Evolutionary conservation across 1,140 invertebrate species (phyloP), one percentile per base, ranked within the genome.

Genomic region (Danaus plexippus): DNA sequence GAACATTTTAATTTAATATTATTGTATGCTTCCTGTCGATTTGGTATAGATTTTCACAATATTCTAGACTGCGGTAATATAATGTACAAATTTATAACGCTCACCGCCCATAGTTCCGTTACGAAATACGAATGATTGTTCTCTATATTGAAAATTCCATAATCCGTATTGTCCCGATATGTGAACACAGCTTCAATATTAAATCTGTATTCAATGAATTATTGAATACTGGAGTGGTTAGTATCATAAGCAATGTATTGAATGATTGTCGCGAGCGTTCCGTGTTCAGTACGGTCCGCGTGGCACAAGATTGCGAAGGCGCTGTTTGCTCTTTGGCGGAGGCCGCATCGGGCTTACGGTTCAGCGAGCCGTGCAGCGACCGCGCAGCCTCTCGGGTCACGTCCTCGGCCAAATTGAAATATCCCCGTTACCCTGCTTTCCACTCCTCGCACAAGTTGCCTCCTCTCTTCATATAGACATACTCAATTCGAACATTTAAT

Each of bases 331-430:
- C 84, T 87, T 85, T 87, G 79, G 79, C 78, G 75, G 67, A 74
- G 76, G 67, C 77, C 82, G 74, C 80, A 80, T 69, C 76, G 74
- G 76, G 75, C 77, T 82, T 71, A 73, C 83, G 80, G 83, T 81
- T 85, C 83, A 84, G 76, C 77, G 83, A 82, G 74, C 83, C 80
- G 81, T 77, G 67, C 73, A 63, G 60, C 71, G 64, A 68, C 75
- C 71, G 69, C 73, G 69, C 73, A 72, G 75, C 79, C 83, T 86
- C 80, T 77, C 77, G 80, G 78, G 80, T 81, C 80, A 80, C 81
- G 75, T 83, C 81, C 75, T 74, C 74, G 71, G 70, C 83, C 77
- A 87, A 87, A 87, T 87, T 87, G 81, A 87, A 87, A 87, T 87
- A 87, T 84, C 81, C 78, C 68, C 74, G 72, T 71, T 71, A 63